Evolutionary conservation across 2,113 vertebrate genomes (phyloP).

Genomic region (Mesembrinibis cayennensis): DNA sequence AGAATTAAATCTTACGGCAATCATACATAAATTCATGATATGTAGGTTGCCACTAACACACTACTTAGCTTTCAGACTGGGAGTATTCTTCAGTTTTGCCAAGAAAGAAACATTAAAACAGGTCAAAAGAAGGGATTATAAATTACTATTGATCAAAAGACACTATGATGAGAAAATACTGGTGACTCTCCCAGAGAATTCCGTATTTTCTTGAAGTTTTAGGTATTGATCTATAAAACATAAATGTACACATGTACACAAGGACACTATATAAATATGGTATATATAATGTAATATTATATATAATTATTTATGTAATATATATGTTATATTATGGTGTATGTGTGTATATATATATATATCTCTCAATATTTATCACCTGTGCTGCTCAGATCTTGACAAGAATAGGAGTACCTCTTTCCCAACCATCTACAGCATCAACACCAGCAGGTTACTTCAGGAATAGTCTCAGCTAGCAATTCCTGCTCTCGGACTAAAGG

Average conservation of each 20-base stretch:
- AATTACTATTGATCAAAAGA: not conserved
- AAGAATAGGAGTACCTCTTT: not conserved
- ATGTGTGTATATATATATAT: accelerated
- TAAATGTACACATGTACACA: not conserved
- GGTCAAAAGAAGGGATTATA: not conserved
- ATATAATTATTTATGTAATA: not conserved
- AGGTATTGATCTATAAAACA: not conserved
- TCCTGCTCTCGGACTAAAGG: not conserved
- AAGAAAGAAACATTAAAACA: not conserved
- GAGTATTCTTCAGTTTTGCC: not conserved
- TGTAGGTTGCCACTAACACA: not conserved
- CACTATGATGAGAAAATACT: not conserved
- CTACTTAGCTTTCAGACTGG: not conserved
- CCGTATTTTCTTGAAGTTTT: not conserved
- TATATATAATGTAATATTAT: not conserved
- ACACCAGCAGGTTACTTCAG: not conserved
- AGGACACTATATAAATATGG: not conserved
- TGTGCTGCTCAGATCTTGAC: not conserved
- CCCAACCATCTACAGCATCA: not conserved
- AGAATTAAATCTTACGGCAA: not conserved
- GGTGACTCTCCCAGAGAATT: not conserved
- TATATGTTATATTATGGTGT: not conserved
- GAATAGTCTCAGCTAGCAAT: not conserved
- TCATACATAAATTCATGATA: not conserved
- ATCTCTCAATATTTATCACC: not conserved